A percentile compares a stretch with the other conserved stretches of the same genome.
These are phyloP conservation scores for Caenorhabditis inopinata DNA, from an alignment of 1,140 invertebrate genomes.

Conservation along the genomic window DNA sequence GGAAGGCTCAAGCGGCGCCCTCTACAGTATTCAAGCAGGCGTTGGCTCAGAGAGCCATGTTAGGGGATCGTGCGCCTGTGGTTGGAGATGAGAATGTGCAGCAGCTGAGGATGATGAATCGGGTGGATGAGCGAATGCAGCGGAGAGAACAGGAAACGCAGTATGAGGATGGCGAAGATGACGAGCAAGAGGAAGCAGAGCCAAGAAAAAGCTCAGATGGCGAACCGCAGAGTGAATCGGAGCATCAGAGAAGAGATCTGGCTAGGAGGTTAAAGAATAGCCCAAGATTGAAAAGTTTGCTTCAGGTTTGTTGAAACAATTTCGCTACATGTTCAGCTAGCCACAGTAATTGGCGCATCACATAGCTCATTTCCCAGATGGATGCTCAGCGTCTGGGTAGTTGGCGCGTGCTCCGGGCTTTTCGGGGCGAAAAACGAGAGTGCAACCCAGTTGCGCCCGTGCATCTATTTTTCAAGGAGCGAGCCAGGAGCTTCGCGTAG, in stretches of 20 bases:
- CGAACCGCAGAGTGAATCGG: constrained; percentile 19
- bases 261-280: background rate
- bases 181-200: background rate
- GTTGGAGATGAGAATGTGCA: background rate
- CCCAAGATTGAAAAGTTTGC: background rate
- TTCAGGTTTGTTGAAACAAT: background rate
- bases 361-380: too few species aligned
- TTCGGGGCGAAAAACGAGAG: too few species aligned
- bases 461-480: too few species aligned
- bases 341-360: too few species aligned
- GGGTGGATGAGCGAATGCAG: constrained; percentile 3
- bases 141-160: constrained; percentile 30
- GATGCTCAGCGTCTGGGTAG: too few species aligned
- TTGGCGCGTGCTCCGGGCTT: too few species aligned
- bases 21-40: background rate
- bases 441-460: too few species aligned
- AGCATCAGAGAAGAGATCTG: constrained; percentile 10
- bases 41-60: constrained; percentile 1
- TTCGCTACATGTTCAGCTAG: background rate
- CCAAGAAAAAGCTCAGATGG: background rate
- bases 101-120: background rate
- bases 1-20: background rate
- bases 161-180: background rate
- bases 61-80: background rate
- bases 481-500: too few species aligned